Conservation (phyloP, 2,888 invertebrate species). For the Chrysomela aeneicollis region DNA sequence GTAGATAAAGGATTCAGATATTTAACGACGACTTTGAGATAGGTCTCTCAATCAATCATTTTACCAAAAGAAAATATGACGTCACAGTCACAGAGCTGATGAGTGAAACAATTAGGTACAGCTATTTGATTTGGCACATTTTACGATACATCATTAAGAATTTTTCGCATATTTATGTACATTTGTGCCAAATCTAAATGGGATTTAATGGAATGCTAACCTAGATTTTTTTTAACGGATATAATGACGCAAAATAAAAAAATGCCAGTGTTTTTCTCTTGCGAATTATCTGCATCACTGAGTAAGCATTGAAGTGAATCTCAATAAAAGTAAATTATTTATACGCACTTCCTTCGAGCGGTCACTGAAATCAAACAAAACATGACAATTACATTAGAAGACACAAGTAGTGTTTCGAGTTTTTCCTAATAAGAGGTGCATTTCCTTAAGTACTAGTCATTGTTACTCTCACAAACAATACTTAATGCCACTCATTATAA, state of each 20-base stretch:
- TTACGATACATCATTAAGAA: too few relatives aligned
- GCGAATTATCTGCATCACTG: conserved; percentile 23
- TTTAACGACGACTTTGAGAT: too few relatives aligned
- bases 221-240: neutral
- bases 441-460: conserved; percentile 50
- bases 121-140: too few relatives aligned
- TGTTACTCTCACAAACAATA: conserved; percentile 47
- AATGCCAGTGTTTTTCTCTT: neutral
- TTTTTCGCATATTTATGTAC: too few relatives aligned
- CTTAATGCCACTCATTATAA: conserved; percentile 48
- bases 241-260: neutral
- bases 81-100: too few relatives aligned
- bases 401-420: conserved; percentile 54
- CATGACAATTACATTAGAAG: conserved; percentile 57
- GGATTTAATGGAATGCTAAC: neutral
- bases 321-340: conserved; percentile 31
- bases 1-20: too few relatives aligned
- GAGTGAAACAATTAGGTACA: too few relatives aligned
- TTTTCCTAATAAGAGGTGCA: conserved; percentile 47
- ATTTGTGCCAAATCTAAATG: too few relatives aligned
- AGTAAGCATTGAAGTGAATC: conserved; percentile 26
- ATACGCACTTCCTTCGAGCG: conserved; percentile 42
- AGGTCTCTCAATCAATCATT: too few relatives aligned
- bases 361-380: conserved; percentile 40
- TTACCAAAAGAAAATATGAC: too few relatives aligned